Evolutionary conservation across 2,113 vertebrate species (phyloP).

Genomic region (Dendropsophus ebraccatus): DNA sequence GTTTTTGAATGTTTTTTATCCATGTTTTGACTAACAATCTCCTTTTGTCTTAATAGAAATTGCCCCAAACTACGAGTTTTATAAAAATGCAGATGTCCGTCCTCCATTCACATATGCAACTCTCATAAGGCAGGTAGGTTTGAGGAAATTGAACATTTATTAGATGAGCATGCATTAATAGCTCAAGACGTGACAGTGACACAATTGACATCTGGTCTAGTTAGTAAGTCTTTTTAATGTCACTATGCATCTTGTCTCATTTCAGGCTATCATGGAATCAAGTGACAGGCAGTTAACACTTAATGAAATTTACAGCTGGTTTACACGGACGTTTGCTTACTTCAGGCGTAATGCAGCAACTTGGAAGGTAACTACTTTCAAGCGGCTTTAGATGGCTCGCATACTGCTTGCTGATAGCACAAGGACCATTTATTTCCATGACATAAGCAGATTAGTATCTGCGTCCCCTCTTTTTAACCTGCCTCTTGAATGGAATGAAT

Average conservation of each 20-base stretch:
- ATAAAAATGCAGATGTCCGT: constrained; percentile 99
- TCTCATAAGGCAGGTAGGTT: constrained; percentile 99
- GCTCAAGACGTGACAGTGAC: constrained; percentile 79
- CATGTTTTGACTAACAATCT: background rate
- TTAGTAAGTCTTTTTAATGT: constrained; percentile 92
- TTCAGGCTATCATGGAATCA: constrained; percentile 99
- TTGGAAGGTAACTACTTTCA: constrained; percentile 91
- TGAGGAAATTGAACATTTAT: constrained; percentile 90
- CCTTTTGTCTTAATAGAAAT: constrained; percentile 80
- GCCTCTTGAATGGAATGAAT: constrained; percentile 88
- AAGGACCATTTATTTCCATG: constrained; percentile 89
- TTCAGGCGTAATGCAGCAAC: constrained; percentile 99
- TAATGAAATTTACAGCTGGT: constrained; percentile 99
- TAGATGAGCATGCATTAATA: constrained; percentile 92
- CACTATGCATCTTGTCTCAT: constrained; percentile 86
- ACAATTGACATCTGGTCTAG: constrained; percentile 77
- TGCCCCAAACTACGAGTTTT: constrained; percentile 99
- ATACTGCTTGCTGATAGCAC: constrained; percentile 73
- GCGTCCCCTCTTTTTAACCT: constrained; percentile 85
- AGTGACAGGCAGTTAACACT: constrained; percentile 99
- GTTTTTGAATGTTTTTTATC: background rate
- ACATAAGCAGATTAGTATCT: constrained; percentile 86
- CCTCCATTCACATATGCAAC: constrained; percentile 99
- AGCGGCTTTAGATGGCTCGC: constrained; percentile 68
- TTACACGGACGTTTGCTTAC: constrained; percentile 99